A percentile compares a stretch with the other conserved stretches of the same genome.
These are phyloP conservation scores for mouse (Mus musculus) DNA, from an alignment of 2,113 vertebrate genomes.

Conservation along the genomic window DNA sequence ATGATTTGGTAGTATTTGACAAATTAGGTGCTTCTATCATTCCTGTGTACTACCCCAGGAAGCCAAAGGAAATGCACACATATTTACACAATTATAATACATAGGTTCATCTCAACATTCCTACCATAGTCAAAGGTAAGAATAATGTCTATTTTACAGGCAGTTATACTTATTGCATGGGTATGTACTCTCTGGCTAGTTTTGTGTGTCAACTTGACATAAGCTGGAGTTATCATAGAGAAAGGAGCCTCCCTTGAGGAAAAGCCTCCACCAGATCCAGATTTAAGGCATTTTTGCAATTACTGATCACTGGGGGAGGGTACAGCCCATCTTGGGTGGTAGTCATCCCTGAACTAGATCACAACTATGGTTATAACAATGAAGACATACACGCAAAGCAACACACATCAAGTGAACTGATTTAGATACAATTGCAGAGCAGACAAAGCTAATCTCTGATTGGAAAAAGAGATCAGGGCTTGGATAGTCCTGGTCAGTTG, in stretches of 20 bases:
- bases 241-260: too few relatives aligned
- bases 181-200: too few relatives aligned
- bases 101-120: background rate
- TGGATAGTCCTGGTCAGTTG: background rate
- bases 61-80: background rate
- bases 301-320: too few relatives aligned
- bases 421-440: slow-evolving; percentile 19
- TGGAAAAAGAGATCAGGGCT: background rate
- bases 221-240: too few relatives aligned
- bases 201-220: too few relatives aligned
- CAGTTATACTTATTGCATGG: background rate
- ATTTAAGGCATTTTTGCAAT: too few relatives aligned
- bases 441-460: background rate
- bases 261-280: too few relatives aligned
- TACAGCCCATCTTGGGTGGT: too few relatives aligned
- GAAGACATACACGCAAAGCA: background rate
- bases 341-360: too few relatives aligned
- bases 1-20: background rate
- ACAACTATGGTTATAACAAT: background rate
- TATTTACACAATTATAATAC: background rate
- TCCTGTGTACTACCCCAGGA: background rate
- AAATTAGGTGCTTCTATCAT: background rate
- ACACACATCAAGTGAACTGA: background rate
- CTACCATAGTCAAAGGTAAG: background rate
- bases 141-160: background rate